phyloP scores from a whole-genome alignment of 1,140 invertebrate species.

The Odontomachus brunneus region DNA sequence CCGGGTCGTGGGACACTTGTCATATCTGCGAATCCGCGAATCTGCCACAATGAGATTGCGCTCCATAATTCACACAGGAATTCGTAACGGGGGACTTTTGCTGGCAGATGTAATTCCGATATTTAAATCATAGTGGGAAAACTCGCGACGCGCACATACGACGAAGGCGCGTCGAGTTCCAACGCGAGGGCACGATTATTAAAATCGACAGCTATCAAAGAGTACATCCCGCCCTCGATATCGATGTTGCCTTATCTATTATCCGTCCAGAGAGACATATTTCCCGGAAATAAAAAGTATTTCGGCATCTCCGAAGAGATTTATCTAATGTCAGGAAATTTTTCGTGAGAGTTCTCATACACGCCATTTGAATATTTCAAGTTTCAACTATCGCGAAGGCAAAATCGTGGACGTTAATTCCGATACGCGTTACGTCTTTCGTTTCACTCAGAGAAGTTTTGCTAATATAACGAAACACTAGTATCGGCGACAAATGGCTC shows the following conservation, averaged over 20 bases:
- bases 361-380: too few relatives aligned
- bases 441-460: too few relatives aligned
- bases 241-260: not conserved
- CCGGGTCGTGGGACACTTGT: not conserved
- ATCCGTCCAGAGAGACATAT: not conserved
- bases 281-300: not conserved
- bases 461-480: too few relatives aligned
- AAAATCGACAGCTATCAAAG: slow-evolving; percentile 12
- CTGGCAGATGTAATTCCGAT: slow-evolving; percentile 35
- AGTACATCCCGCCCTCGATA: not conserved
- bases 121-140: slow-evolving; percentile 7
- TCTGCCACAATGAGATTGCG: slow-evolving; percentile 21
- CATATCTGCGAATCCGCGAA: not conserved
- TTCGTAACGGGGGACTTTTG: slow-evolving; percentile 19
- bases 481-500: too few relatives aligned
- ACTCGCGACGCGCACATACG: not conserved
- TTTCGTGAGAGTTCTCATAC: too few relatives aligned
- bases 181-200: slow-evolving; percentile 6
- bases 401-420: not conserved
- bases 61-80: slow-evolving; percentile 34
- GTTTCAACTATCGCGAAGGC: not conserved
- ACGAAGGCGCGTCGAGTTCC: not conserved
- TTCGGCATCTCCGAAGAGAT: not conserved
- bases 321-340: not conserved
- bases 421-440: too few relatives aligned